phyloP scores from a whole-genome alignment of 2,888 invertebrate genomes.

The Eristalis pertinax region DNA sequence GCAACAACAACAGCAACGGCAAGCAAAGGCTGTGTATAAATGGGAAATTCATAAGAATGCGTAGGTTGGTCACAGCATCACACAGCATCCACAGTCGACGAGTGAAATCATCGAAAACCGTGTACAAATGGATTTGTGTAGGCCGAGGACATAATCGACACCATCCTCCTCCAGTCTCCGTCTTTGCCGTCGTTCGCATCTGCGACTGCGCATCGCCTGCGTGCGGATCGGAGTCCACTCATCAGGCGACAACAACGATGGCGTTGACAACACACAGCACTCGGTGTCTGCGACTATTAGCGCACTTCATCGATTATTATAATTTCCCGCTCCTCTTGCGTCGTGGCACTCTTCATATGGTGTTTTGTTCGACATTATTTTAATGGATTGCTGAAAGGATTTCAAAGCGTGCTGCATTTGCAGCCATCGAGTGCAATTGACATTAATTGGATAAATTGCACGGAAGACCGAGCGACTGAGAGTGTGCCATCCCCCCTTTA shows the following conservation, averaged over 20 bases:
- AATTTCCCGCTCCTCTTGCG: conserved; percentile 19
- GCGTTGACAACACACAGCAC: conserved; percentile 66
- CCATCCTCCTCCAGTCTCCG: conserved; percentile 48
- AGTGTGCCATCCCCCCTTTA: neutral
- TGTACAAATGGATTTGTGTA: conserved; percentile 71
- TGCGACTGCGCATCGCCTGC: conserved; percentile 18
- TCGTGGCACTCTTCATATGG: neutral
- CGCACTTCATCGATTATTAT: conserved; percentile 72
- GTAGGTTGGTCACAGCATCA: conserved; percentile 54
- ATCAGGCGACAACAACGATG: conserved; percentile 52
- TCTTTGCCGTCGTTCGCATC: neutral
- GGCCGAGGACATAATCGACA: conserved; percentile 72
- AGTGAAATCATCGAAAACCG: conserved; percentile 67
- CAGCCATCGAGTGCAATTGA: conserved; percentile 40
- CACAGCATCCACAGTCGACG: neutral
- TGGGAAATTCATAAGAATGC: conserved; percentile 62
- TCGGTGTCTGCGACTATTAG: conserved; percentile 70
- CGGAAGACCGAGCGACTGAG: neutral
- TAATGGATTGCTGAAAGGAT: conserved; percentile 53
- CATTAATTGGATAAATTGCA: conserved; percentile 61
- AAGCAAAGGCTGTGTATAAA: conserved; percentile 46
- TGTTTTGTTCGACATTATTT: conserved; percentile 53
- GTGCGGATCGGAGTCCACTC: neutral
- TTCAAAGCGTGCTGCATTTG: conserved; percentile 33
- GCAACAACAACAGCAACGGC: neutral